Evolutionary conservation across 1,140 invertebrate species (phyloP), one percentile per base, ranked within the genome.

Genomic region (Oncopeltus fasciatus): DNA sequence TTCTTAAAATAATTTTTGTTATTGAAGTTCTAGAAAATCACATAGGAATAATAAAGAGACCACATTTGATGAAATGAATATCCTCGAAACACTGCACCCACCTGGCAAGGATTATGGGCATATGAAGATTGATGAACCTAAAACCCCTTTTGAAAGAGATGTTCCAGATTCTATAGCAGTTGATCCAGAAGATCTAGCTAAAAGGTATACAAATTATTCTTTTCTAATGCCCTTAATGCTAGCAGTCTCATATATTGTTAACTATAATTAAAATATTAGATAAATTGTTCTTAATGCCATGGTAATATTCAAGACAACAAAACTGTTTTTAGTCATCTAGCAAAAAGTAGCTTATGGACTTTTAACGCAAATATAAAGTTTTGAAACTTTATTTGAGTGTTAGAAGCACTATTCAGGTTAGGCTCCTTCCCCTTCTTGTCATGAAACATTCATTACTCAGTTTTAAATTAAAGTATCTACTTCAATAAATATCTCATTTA

Each of bases 51-150:
- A 75, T 64, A 90, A 87, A 76, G 85, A 84, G 73, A 92, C 90
- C 74, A 90, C 94, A 80, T 98, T 94, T 81, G 96, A 99, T 78
- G 95, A 99, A 79, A 94, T 98, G 85, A 99, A 99, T 76, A 98
- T 99, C 65, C 80, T 98, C 68, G 93, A 94, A 62, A 99, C 97
- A 3, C 83, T 95, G 70, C 96, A 99, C 81, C 96, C 96, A 44
- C 76, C 89, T 28, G 94, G 95, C 72, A 99, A 99, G 77, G 95
- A 98, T 77, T 99, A 99, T 77, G 96, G 96, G 11, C 93, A 96
- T 71, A 99, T 99, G 93, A 99, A 99, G 79, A 95, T 98, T 61
- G 92, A 97, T 70, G 95, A 98, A 75, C 92, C 95, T 38, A 92
- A 96, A 77, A 99, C 97, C 11, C 97, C 96, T 1, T 99, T 87